phyloP scores from a whole-genome alignment of 2,113 vertebrate species.

The Hemiprocne comata region DNA sequence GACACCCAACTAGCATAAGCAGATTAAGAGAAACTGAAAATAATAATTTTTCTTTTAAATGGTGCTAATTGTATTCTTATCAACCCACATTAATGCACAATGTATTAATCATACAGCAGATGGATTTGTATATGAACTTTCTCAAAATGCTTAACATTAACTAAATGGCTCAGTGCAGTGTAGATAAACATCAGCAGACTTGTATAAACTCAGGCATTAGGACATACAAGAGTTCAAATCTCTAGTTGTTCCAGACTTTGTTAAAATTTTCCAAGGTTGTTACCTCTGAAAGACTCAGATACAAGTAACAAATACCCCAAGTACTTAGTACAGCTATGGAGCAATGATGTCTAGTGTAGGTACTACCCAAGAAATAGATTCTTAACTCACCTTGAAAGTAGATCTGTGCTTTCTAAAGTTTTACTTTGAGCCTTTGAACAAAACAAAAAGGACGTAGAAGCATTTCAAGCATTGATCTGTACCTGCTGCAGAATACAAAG shows the following conservation, averaged over 20 bases:
- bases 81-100: not conserved
- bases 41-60: not conserved
- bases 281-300: not conserved
- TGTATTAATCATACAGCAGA: not conserved
- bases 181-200: not conserved
- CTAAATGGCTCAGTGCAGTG: not conserved
- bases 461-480: not conserved
- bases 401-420: not conserved
- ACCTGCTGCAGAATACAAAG: not conserved
- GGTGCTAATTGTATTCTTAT: not conserved
- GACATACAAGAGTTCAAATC: not conserved
- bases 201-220: not conserved
- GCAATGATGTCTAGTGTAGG: accelerated
- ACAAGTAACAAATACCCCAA: not conserved
- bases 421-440: not conserved
- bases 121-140: not conserved
- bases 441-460: not conserved
- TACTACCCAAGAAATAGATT: not conserved
- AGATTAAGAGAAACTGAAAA: not conserved
- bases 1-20: not conserved
- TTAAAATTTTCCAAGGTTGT: not conserved
- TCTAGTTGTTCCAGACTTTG: not conserved
- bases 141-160: not conserved
- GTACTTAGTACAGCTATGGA: not conserved
- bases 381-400: not conserved